These are phyloP conservation scores for Temnothorax curvispinosus DNA, from an alignment of 1,140 invertebrate species.

Conservation along the genomic window DNA sequence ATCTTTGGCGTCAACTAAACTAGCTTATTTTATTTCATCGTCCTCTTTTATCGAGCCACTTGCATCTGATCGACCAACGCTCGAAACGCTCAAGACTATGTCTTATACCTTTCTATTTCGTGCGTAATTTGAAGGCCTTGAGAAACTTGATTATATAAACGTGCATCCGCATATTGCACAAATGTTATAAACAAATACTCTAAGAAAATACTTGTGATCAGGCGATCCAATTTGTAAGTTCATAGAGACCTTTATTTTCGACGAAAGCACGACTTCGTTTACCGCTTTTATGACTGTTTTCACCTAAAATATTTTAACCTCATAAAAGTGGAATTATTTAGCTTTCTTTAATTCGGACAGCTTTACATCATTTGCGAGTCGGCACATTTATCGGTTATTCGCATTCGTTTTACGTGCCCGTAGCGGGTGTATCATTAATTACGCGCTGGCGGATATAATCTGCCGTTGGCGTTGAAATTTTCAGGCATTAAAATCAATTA, in stretches of 20 bases:
- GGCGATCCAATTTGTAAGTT: constrained; percentile 15
- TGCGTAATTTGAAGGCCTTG: background rate
- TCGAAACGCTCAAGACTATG: background rate
- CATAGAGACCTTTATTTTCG: background rate
- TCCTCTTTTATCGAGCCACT: constrained; percentile 33
- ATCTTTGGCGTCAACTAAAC: constrained; percentile 20
- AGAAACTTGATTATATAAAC: constrained; percentile 18
- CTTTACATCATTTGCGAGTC: constrained; percentile 26
- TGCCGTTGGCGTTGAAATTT: constrained; percentile 55
- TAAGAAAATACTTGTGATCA: background rate
- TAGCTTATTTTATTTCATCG: constrained; percentile 43
- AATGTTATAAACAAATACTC: background rate
- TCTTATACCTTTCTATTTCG: background rate
- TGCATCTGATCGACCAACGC: constrained; percentile 27
- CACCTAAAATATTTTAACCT: background rate
- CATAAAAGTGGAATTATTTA: constrained; percentile 21
- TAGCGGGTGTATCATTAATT: constrained; percentile 45
- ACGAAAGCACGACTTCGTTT: background rate
- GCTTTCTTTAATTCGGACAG: constrained; percentile 6
- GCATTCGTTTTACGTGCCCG: constrained; percentile 21
- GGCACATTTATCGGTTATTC: constrained; percentile 37
- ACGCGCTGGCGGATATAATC: constrained; percentile 57
- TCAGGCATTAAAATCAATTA: constrained; percentile 58
- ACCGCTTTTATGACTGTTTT: background rate
- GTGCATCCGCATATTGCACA: background rate